phyloP scores from a whole-genome alignment of 1,140 invertebrate genomes.

The Drosophila burlai region DNA sequence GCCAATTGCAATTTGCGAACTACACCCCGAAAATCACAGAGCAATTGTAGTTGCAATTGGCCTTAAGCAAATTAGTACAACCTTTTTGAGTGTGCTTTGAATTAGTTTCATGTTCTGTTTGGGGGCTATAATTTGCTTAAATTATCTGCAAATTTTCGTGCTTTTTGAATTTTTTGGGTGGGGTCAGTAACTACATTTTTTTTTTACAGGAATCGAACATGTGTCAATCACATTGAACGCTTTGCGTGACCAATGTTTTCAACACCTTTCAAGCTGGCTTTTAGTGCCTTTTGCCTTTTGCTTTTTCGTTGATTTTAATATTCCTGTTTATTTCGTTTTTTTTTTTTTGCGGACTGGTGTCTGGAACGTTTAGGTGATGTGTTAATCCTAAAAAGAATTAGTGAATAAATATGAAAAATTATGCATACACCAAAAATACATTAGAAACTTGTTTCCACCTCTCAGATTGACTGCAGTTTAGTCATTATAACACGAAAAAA shows the following conservation, averaged over 20 bases:
- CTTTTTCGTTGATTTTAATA: not conserved
- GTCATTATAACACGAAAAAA: slow-evolving; percentile 14
- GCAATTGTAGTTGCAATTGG: slow-evolving; percentile 33
- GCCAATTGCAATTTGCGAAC: slow-evolving; percentile 64
- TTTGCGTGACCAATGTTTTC: slow-evolving; percentile 52
- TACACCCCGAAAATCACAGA: slow-evolving; percentile 55
- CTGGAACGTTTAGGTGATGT: slow-evolving; percentile 43
- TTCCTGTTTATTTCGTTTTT: slow-evolving; percentile 27
- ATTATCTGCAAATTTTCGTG: slow-evolving; percentile 37
- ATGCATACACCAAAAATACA: slow-evolving; percentile 53
- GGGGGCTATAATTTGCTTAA: slow-evolving; percentile 47
- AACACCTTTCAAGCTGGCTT: slow-evolving; percentile 45
- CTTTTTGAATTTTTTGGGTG: slow-evolving; percentile 30
- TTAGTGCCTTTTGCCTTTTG: slow-evolving; percentile 5
- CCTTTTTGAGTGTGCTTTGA: slow-evolving; percentile 32
- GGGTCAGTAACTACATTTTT: slow-evolving; percentile 6
- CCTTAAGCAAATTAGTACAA: slow-evolving; percentile 42
- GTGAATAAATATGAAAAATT: slow-evolving; percentile 51
- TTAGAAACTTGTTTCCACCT: slow-evolving; percentile 56
- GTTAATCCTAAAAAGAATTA: slow-evolving; percentile 32
- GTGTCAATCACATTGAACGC: slow-evolving; percentile 39
- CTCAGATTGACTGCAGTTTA: slow-evolving; percentile 47
- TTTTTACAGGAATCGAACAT: slow-evolving; percentile 34
- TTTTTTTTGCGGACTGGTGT: slow-evolving; percentile 2
- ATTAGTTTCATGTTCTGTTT: slow-evolving; percentile 41